Percentiles rank a stretch among this genome's conserved stretches.
These are phyloP conservation scores for Machaerirhynchus nigripectus DNA, from an alignment of 2,113 vertebrate species.

Conservation along the genomic window DNA sequence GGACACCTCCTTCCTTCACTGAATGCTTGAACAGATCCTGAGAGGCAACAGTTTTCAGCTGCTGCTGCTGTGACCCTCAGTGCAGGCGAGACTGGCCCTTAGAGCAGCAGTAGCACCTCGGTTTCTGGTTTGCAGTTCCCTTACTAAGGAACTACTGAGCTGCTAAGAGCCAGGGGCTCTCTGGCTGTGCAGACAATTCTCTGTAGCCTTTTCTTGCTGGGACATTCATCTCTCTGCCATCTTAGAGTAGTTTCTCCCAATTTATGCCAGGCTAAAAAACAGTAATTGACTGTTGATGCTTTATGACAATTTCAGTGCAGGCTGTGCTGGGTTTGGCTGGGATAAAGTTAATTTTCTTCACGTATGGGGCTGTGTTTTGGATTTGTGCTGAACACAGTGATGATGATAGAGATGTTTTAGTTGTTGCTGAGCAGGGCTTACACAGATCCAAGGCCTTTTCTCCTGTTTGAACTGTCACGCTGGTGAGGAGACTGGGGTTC, in stretches of 20 bases:
- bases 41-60: background rate
- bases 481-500: fast-evolving
- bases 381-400: background rate
- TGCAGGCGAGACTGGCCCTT: background rate
- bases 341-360: background rate
- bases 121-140: background rate
- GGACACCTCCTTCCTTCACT: background rate
- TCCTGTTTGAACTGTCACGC: background rate
- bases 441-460: background rate
- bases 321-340: background rate
- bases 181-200: background rate
- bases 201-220: background rate
- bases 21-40: background rate
- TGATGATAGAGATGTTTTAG: background rate
- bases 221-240: background rate
- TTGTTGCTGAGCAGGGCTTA: background rate
- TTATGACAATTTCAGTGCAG: background rate
- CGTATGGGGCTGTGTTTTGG: background rate
- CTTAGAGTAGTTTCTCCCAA: background rate
- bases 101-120: background rate
- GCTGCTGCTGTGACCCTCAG: background rate
- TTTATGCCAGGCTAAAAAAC: background rate
- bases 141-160: background rate
- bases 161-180: background rate
- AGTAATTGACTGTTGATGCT: background rate